A percentile compares a stretch with the other conserved stretches of the same genome.
Conservation (phyloP, 1,140 invertebrate species). For the Piezodorus guildinii region DNA sequence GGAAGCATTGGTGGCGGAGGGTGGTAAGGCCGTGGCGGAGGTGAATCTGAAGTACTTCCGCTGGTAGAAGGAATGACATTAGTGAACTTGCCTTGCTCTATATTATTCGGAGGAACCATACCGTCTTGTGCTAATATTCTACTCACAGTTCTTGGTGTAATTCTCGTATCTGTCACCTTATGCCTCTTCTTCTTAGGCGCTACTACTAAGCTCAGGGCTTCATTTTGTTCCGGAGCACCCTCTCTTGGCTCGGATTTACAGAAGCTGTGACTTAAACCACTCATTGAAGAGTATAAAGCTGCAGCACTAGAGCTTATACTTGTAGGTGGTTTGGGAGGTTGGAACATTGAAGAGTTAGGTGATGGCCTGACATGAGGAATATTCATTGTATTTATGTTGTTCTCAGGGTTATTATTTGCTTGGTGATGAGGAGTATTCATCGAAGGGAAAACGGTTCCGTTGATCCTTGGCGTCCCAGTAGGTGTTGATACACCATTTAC, state of each 20-base stretch:
- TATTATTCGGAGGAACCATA: conserved; percentile 42
- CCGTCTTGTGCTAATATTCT: conserved; percentile 72
- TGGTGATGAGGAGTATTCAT: conserved; percentile 24
- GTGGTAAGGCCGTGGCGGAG: conserved; percentile 56
- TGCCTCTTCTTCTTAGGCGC: conserved; percentile 91
- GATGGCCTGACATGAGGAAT: conserved; percentile 56
- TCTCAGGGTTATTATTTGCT: conserved; percentile 37
- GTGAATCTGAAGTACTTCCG: conserved; percentile 35
- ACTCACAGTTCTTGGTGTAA: conserved; percentile 81
- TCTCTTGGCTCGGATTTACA: conserved; percentile 51
- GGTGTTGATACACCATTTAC: conserved; percentile 19
- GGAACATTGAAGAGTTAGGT: conserved; percentile 58
- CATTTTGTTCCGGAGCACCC: conserved; percentile 74
- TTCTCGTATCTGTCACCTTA: conserved; percentile 91
- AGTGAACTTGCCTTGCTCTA: conserved; percentile 33
- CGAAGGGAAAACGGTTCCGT: conserved; percentile 38
- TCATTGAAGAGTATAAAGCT: conserved; percentile 40
- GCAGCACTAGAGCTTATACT: conserved; percentile 50
- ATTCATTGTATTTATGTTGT: conserved; percentile 48
- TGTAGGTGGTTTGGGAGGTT: conserved; percentile 60
- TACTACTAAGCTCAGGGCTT: conserved; percentile 84
- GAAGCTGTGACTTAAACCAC: conserved; percentile 50
- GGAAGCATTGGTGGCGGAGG: conserved; percentile 67
- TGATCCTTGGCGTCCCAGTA: conserved; percentile 34
- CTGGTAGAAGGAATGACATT: conserved; percentile 34